Conservation (phyloP, 2,113 vertebrate genomes). For the Sphaerodactylus townsendi region DNA sequence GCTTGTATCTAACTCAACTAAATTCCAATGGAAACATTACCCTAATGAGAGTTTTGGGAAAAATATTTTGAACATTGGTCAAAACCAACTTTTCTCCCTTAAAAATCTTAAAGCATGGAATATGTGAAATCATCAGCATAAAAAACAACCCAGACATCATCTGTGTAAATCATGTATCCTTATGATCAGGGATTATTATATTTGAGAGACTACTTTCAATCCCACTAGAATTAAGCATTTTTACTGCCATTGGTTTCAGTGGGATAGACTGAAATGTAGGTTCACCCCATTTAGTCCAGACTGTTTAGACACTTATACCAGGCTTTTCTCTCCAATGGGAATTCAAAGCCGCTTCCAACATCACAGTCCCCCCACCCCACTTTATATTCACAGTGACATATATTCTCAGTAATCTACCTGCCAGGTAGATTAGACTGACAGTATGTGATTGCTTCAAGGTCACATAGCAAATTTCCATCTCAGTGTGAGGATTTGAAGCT, state of each 20-base stretch:
- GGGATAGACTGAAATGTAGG: not conserved
- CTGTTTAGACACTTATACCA: no score
- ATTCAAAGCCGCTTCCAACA: no score
- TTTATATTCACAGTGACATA: no score
- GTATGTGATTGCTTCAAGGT: no score
- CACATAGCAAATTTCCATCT: no score
- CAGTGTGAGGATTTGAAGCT: no score
- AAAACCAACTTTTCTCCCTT: slow-evolving; percentile 54
- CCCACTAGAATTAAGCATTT: not conserved
- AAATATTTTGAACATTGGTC: slow-evolving; percentile 47
- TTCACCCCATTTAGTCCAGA: not conserved
- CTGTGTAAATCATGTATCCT: not conserved
- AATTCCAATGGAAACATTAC: slow-evolving; percentile 53
- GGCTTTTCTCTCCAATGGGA: no score
- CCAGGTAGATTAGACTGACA: no score
- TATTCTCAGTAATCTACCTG: no score
- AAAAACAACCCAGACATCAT: not conserved
- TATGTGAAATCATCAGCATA: not conserved
- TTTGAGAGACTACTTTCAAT: not conserved
- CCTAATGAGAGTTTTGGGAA: slow-evolving; percentile 45
- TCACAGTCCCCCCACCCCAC: no score
- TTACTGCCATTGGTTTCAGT: not conserved
- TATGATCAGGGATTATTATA: not conserved
- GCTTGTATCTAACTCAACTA: slow-evolving; percentile 20
- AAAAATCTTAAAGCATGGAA: slow-evolving; percentile 8